Percentiles rank a stretch among this genome's conserved stretches.
Evolutionary conservation across 2,888 invertebrate species (phyloP).

Genomic region (Nasonia oneida): DNA sequence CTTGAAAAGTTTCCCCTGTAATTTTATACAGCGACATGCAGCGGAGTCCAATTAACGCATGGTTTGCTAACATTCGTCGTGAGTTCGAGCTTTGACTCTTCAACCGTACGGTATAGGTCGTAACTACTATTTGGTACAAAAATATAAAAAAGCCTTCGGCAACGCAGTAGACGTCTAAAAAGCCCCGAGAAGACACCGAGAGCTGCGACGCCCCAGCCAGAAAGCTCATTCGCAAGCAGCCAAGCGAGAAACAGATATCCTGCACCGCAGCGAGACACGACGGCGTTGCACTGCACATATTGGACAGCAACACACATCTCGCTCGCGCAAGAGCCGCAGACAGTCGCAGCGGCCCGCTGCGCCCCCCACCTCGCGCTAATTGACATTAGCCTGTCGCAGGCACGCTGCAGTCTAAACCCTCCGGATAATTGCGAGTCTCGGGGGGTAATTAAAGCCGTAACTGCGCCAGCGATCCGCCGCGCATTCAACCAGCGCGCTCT

Average conservation of each 20-base stretch:
- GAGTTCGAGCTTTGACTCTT: not conserved
- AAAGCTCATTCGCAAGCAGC: not conserved
- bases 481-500: not conserved
- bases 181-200: not conserved
- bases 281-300: not conserved
- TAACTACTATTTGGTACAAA: not conserved
- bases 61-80: not conserved
- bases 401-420: not conserved
- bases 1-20: slow-evolving; percentile 40
- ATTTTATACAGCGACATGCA: not conserved
- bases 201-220: not conserved
- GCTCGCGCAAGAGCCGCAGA: not conserved
- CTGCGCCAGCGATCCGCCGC: slow-evolving; percentile 3
- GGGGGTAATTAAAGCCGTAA: slow-evolving; percentile 49
- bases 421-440: slow-evolving; percentile 52
- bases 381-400: slow-evolving; percentile 52
- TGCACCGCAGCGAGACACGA: not conserved
- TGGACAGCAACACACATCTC: not conserved
- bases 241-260: not conserved
- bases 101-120: too few relatives aligned
- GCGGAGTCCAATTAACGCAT: not conserved
- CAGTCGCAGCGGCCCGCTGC: not conserved
- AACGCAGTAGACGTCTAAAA: not conserved
- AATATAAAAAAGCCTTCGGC: not conserved
- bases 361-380: slow-evolving; percentile 31